These are phyloP conservation scores for Drosophila antonietae DNA, from an alignment of 2,888 invertebrate genomes.

Conservation along the genomic window DNA sequence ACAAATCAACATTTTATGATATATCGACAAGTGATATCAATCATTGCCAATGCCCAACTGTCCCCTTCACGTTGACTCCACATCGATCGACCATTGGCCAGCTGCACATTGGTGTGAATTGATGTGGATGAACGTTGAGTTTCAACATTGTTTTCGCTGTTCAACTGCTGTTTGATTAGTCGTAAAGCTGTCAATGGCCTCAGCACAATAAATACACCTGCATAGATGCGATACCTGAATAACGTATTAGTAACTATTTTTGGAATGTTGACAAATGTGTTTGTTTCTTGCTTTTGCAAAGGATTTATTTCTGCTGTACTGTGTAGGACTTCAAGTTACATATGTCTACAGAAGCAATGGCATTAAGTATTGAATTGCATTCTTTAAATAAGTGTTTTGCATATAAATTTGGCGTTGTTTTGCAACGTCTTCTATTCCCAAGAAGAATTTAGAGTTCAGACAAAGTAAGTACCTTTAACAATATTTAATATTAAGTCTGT, in stretches of 20 bases:
- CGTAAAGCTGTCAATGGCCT: conserved; percentile 55
- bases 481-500: too few relatives aligned
- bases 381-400: too few relatives aligned
- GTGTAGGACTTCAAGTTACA: too few relatives aligned
- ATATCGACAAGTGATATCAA: conserved; percentile 77
- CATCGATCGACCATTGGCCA: conserved; percentile 14
- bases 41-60: conserved; percentile 41
- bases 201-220: conserved; percentile 9
- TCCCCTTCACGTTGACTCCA: conserved; percentile 1
- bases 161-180: conserved; percentile 52
- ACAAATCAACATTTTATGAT: conserved; percentile 79
- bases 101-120: conserved; percentile 28
- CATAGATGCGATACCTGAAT: neutral
- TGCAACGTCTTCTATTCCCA: too few relatives aligned
- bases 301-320: too few relatives aligned
- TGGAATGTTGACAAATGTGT: conserved; percentile 1
- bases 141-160: conserved; percentile 7
- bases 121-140: conserved; percentile 21
- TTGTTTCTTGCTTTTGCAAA: neutral
- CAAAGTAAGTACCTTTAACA: too few relatives aligned
- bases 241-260: conserved; percentile 5
- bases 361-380: too few relatives aligned
- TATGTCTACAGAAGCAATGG: too few relatives aligned
- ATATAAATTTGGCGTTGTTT: too few relatives aligned
- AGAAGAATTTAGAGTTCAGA: too few relatives aligned